These are phyloP conservation scores for Flexamia atlantica DNA, from an alignment of 2,888 invertebrate genomes.

Conservation along the genomic window DNA sequence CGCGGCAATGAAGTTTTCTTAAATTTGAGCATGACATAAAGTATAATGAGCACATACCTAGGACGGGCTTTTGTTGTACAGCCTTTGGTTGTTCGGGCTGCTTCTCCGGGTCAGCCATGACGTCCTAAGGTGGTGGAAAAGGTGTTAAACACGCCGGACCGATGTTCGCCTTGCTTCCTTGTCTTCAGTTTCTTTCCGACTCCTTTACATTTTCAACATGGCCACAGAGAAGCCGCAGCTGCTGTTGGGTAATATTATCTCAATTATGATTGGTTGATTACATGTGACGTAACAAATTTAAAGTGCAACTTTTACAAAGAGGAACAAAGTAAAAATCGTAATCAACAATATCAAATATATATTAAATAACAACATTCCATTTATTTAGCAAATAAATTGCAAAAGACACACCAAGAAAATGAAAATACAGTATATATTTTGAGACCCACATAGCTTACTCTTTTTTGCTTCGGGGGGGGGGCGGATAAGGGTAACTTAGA, in stretches of 20 bases:
- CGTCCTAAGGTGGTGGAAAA: conserved; percentile 80
- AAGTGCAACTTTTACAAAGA: neutral
- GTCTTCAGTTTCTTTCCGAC: conserved; percentile 77
- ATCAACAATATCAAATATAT: no score
- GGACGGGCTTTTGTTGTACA: conserved; percentile 91
- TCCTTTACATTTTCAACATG: conserved; percentile 73
- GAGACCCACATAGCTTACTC: no score
- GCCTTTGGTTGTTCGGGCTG: conserved; percentile 86
- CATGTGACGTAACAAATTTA: neutral
- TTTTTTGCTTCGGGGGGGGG: no score
- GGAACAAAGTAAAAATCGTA: neutral
- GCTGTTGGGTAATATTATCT: conserved; percentile 62
- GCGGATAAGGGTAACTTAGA: no score
- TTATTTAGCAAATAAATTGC: no score
- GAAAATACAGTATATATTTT: no score
- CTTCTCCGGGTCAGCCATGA: conserved; percentile 98
- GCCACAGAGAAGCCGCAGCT: conserved; percentile 69
- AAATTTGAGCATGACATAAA: neutral
- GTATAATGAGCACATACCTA: conserved; percentile 81
- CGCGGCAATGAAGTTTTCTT: conserved; percentile 1
- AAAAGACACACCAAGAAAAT: no score
- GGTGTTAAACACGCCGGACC: conserved; percentile 76
- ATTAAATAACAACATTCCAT: no score
- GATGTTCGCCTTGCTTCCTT: conserved; percentile 76
- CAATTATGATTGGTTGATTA: conserved; percentile 62